Evolutionary conservation across 2,113 vertebrate genomes (phyloP).

Genomic region (Saccopteryx leptura): DNA sequence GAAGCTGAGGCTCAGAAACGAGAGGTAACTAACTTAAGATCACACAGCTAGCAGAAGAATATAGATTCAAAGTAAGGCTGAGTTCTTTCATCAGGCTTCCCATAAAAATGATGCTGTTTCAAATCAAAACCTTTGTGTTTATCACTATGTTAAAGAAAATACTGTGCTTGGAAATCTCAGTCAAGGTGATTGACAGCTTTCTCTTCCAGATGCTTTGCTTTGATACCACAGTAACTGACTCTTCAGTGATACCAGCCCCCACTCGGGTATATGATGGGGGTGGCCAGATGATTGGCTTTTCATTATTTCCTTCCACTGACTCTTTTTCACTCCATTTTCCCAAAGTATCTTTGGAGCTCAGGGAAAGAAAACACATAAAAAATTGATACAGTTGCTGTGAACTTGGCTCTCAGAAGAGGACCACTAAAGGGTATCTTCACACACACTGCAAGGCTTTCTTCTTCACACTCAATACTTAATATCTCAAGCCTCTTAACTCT

Average conservation of each 20-base stretch:
- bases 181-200: conserved; percentile 43
- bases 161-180: conserved; percentile 25
- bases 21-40: conserved; percentile 3
- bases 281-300: conserved; percentile 47
- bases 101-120: neutral
- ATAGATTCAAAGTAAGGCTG: neutral
- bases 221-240: neutral
- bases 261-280: neutral
- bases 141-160: neutral
- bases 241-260: neutral
- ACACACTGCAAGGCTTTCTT: conserved; percentile 42
- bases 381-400: conserved; percentile 60
- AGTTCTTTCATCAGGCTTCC: neutral
- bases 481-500: neutral
- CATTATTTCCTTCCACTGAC: conserved; percentile 3
- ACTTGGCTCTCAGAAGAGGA: conserved; percentile 63
- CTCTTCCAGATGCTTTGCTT: conserved; percentile 25
- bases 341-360: conserved; percentile 54
- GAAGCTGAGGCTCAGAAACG: conserved; percentile 9
- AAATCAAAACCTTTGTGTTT: conserved; percentile 3
- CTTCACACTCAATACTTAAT: conserved; percentile 53
- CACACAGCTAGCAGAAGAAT: neutral
- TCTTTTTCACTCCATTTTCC: conserved; percentile 47
- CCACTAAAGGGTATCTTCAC: conserved; percentile 52
- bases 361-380: conserved; percentile 73